Evolutionary conservation across 2,888 invertebrate genomes (phyloP).

Genomic region (Hoplodrina ambigua): DNA sequence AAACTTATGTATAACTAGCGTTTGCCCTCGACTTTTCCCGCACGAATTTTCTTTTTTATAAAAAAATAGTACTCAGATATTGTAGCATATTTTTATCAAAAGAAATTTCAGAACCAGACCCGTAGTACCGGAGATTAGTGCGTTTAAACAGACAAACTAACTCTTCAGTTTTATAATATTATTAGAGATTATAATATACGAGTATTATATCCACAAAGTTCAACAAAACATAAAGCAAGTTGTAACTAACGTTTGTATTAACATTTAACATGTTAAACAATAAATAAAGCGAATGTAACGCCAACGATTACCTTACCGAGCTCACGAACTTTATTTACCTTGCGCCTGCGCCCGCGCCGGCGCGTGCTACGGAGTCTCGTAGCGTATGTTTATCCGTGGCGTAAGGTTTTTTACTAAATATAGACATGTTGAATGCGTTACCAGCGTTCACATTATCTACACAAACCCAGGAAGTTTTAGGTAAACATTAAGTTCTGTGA

Average conservation of each 20-base stretch:
- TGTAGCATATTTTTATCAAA: too few species aligned
- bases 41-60: too few species aligned
- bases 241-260: constrained; percentile 18
- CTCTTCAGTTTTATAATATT: too few species aligned
- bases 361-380: constrained; percentile 21
- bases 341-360: neutral
- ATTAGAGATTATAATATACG: too few species aligned
- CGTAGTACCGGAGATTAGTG: too few species aligned
- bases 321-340: constrained; percentile 38
- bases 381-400: constrained; percentile 47
- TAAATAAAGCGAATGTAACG: constrained; percentile 29
- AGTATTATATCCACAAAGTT: neutral
- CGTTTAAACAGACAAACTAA: too few species aligned
- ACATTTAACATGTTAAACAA: constrained; percentile 21
- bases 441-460: constrained; percentile 62
- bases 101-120: too few species aligned
- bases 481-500: constrained; percentile 80
- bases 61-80: too few species aligned
- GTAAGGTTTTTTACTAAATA: constrained; percentile 65
- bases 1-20: too few species aligned
- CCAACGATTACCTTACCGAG: constrained; percentile 27
- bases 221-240: neutral
- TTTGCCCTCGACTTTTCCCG: too few species aligned
- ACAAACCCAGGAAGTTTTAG: constrained; percentile 73
- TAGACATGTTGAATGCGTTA: constrained; percentile 63